Evolutionary conservation across 2,113 vertebrate genomes (phyloP).

Genomic region (Sminthopsis crassicaudata): DNA sequence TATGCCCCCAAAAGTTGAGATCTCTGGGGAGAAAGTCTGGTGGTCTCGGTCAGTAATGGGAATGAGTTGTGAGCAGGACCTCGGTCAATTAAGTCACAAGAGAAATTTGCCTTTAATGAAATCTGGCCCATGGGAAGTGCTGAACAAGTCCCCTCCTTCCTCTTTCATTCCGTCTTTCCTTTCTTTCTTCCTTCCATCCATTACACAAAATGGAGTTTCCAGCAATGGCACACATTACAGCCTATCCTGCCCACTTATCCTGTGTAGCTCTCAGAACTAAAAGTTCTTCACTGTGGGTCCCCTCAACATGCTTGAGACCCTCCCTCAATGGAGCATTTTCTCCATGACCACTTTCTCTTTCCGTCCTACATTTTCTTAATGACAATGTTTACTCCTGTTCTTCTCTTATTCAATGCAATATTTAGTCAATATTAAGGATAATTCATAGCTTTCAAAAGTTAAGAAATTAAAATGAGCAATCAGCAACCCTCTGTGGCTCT

Average conservation of each 20-base stretch:
- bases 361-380: not conserved
- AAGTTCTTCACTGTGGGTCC: not conserved
- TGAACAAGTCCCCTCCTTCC: not conserved
- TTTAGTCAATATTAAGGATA: not conserved
- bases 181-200: too few species aligned
- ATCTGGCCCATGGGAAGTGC: not conserved
- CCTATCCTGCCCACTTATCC: not conserved
- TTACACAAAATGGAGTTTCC: not conserved
- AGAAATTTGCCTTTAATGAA: not conserved
- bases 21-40: not conserved
- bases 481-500: not conserved
- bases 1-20: not conserved
- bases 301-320: not conserved
- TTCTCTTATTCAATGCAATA: not conserved
- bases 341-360: too few species aligned
- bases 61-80: not conserved
- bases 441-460: not conserved
- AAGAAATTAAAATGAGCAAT: not conserved
- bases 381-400: not conserved
- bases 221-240: not conserved
- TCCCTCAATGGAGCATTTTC: not conserved
- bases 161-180: not conserved
- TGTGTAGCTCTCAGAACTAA: not conserved
- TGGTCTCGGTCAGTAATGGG: not conserved
- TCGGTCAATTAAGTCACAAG: not conserved